These are phyloP conservation scores for Lynx canadensis DNA, from an alignment of 2,113 vertebrate species.

Conservation along the genomic window DNA sequence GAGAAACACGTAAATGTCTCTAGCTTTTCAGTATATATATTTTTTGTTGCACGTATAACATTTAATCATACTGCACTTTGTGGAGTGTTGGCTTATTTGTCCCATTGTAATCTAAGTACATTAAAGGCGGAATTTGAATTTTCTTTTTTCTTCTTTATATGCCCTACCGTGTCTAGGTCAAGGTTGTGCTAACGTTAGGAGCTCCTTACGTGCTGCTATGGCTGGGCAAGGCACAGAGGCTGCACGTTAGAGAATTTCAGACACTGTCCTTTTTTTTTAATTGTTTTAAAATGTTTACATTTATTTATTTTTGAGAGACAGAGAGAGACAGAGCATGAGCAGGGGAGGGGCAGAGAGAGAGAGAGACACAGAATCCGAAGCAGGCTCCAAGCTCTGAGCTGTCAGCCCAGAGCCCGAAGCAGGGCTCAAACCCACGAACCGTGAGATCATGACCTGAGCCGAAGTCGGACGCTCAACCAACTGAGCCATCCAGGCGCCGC, in stretches of 20 bases:
- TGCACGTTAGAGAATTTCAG: background rate
- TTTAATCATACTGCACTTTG: background rate
- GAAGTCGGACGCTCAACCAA: no score
- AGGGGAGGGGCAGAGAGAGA: no score
- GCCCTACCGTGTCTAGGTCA: background rate
- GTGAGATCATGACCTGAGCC: no score
- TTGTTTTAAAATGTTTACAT: no score
- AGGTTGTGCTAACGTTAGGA: background rate
- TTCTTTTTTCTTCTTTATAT: background rate
- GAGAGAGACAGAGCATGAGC: no score
- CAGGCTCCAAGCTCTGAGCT: no score
- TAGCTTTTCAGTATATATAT: background rate
- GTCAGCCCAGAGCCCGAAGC: no score
- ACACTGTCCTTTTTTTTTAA: background rate
- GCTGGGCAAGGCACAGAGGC: background rate
- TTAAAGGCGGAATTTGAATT: background rate
- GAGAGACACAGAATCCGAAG: accelerated
- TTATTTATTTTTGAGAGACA: no score
- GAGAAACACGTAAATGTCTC: background rate
- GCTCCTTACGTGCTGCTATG: no score
- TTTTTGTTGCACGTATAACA: background rate
- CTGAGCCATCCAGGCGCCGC: no score
- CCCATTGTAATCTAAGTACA: background rate
- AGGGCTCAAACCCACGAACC: no score
- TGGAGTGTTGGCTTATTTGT: background rate